Evolutionary conservation across 2,113 vertebrate species (phyloP).

Genomic region (Vulpes vulpes): DNA sequence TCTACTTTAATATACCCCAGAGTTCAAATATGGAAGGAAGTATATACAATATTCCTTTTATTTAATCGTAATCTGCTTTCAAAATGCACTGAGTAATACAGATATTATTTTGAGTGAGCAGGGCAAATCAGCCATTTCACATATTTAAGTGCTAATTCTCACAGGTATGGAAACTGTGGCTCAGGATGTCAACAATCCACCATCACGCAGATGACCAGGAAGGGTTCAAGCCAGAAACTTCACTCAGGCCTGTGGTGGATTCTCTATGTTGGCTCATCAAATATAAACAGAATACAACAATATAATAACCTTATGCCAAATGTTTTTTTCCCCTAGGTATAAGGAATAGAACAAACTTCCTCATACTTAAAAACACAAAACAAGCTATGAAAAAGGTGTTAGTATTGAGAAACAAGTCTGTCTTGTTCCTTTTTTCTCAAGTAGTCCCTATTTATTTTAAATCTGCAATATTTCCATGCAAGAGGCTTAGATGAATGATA

Average conservation of each 20-base stretch:
- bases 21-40: not conserved
- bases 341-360: not conserved
- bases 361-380: not conserved
- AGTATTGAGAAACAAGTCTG: not conserved
- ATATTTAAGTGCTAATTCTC: not conserved
- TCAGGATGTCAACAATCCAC: not conserved
- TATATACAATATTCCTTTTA: not conserved
- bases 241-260: fast-evolving
- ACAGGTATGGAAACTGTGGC: not conserved
- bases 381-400: not conserved
- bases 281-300: not conserved
- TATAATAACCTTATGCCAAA: not conserved
- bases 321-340: not conserved
- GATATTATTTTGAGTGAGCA: not conserved
- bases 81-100: not conserved
- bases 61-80: not conserved
- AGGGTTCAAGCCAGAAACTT: not conserved
- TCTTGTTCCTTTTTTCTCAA: not conserved
- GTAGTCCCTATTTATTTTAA: not conserved
- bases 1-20: not conserved
- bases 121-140: not conserved
- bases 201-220: not conserved
- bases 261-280: not conserved
- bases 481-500: not conserved
- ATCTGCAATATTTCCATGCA: not conserved